phyloP scores from a whole-genome alignment of 2,797 vertebrate species.

The Pteropus rufus region DNA sequence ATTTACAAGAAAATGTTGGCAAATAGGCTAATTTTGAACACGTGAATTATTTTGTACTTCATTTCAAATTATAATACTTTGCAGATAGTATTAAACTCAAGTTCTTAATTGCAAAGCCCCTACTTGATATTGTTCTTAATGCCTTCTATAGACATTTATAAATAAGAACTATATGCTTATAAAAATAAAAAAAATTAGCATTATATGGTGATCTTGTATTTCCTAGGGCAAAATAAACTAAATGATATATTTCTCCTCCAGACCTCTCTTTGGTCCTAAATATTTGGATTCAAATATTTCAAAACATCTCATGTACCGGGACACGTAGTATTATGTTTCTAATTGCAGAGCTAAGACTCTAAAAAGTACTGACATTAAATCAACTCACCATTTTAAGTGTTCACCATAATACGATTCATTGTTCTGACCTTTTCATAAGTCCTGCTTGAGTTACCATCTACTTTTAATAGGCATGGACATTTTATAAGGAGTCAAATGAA shows the following conservation, averaged over 20 bases:
- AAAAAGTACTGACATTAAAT: background rate
- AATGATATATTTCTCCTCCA: background rate
- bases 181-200: background rate
- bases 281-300: background rate
- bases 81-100: constrained; percentile 4
- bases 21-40: constrained; percentile 19
- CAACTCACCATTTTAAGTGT: background rate
- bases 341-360: background rate
- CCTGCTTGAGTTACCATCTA: background rate
- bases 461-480: background rate
- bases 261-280: background rate
- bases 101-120: background rate
- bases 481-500: constrained; percentile 3
- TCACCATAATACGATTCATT: background rate
- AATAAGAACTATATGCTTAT: background rate
- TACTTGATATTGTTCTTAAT: background rate
- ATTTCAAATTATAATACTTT: constrained; percentile 42
- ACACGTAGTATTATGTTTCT: background rate
- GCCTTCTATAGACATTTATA: background rate
- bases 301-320: background rate
- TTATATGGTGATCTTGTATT: background rate
- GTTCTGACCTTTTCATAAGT: background rate
- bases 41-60: constrained; percentile 34
- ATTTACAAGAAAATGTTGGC: constrained; percentile 25
- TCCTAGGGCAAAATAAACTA: background rate